Evolutionary conservation across 2,888 invertebrate genomes (phyloP).

Genomic region (Agrotis exclamationis): DNA sequence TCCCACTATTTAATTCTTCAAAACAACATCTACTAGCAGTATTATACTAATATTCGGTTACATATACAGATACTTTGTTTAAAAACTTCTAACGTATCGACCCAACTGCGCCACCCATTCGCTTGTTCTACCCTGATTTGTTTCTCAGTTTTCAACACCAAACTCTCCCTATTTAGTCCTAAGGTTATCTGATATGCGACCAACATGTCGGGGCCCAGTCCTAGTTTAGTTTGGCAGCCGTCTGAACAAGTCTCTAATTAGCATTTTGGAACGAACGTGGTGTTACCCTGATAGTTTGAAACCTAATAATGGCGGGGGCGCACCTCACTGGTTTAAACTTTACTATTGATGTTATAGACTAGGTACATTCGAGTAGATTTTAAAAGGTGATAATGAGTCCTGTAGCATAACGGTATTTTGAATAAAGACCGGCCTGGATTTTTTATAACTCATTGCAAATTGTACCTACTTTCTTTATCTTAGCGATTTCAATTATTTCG

Average conservation of each 20-base stretch:
- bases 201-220: slow-evolving; percentile 6
- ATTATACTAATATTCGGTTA: too few species aligned
- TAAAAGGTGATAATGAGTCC: background rate
- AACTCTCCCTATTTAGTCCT: background rate
- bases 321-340: background rate
- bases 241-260: slow-evolving; percentile 39
- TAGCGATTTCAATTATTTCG: background rate
- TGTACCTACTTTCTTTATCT: background rate
- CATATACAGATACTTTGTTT: too few species aligned
- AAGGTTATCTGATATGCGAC: slow-evolving; percentile 2
- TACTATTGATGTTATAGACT: background rate
- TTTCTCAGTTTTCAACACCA: background rate
- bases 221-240: slow-evolving; percentile 36
- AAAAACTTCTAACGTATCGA: background rate
- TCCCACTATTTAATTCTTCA: too few species aligned
- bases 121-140: background rate
- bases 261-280: slow-evolving; percentile 27
- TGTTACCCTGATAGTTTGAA: slow-evolving; percentile 22
- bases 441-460: background rate
- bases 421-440: background rate
- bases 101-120: too few species aligned
- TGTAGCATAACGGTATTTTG: background rate
- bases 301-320: slow-evolving; percentile 25
- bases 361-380: background rate
- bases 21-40: too few species aligned